Evolutionary conservation across 2,888 invertebrate genomes (phyloP).

Genomic region (Himalopsyche tibetana): DNA sequence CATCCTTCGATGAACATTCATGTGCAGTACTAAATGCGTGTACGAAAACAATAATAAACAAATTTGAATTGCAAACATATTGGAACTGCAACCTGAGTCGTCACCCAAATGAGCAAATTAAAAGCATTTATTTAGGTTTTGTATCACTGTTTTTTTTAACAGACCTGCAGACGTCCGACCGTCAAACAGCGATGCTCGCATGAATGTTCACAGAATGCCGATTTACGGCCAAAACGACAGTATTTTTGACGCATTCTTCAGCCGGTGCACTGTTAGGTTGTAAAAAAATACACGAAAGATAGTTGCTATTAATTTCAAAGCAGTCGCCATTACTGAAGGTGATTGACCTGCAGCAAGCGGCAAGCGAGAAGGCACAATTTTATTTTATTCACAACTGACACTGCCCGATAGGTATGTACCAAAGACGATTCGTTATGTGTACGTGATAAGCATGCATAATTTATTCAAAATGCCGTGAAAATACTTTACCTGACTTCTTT

Average conservation of each 20-base stretch:
- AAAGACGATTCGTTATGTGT: neutral
- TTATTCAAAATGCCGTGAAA: slow-evolving; percentile 26
- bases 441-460: slow-evolving; percentile 6
- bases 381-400: slow-evolving; percentile 22
- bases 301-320: neutral
- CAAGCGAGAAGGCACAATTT: neutral
- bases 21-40: too few relatives aligned
- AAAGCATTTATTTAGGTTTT: too few relatives aligned
- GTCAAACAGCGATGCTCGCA: too few relatives aligned
- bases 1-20: too few relatives aligned
- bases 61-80: too few relatives aligned
- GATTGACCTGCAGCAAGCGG: neutral
- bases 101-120: too few relatives aligned
- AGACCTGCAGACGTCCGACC: too few relatives aligned
- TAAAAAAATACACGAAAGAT: neutral
- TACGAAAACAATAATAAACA: too few relatives aligned
- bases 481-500: neutral
- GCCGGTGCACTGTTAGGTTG: neutral
- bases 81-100: too few relatives aligned
- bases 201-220: too few relatives aligned
- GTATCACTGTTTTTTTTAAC: too few relatives aligned
- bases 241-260: neutral
- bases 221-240: too few relatives aligned
- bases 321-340: neutral
- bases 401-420: slow-evolving; percentile 4